These are phyloP conservation scores for Cephus spinipes DNA, from an alignment of 2,888 invertebrate species.

Conservation along the genomic window DNA sequence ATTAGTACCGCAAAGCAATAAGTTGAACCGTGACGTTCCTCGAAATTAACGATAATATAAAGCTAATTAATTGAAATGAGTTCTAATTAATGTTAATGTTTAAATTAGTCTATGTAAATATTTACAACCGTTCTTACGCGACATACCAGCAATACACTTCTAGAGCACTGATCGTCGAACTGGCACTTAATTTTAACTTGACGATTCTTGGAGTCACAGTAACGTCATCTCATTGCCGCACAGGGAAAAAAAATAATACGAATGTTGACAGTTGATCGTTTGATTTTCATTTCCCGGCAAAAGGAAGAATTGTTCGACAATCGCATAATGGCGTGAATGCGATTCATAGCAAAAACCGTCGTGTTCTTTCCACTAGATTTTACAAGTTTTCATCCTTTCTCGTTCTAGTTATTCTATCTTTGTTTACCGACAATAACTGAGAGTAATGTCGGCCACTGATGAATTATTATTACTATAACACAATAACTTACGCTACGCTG, in stretches of 20 bases:
- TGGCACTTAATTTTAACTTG: slow-evolving; percentile 11
- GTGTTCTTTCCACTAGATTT: too few relatives aligned
- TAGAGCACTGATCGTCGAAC: slow-evolving; percentile 29
- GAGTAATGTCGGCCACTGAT: too few relatives aligned
- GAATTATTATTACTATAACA: too few relatives aligned
- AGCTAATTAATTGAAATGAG: not conserved
- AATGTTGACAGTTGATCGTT: not conserved
- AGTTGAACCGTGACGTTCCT: not conserved
- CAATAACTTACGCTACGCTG: too few relatives aligned
- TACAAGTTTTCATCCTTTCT: too few relatives aligned
- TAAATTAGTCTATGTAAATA: not conserved
- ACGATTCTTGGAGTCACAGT: slow-evolving; percentile 29
- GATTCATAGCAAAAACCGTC: too few relatives aligned
- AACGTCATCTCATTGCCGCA: not conserved
- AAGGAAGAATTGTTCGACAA: slow-evolving; percentile 29
- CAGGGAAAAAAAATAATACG: not conserved
- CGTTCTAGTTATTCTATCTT: too few relatives aligned
- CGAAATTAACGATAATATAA: too few relatives aligned
- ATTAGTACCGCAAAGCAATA: not conserved
- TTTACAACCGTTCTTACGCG: slow-evolving; percentile 8
- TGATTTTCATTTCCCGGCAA: too few relatives aligned
- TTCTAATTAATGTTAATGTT: not conserved
- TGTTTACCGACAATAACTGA: too few relatives aligned
- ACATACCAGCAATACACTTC: slow-evolving; percentile 33
- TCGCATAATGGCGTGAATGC: slow-evolving; percentile 10